Conservation (phyloP, 2,113 vertebrate species). For the Protobothrops flavoviridis region DNA sequence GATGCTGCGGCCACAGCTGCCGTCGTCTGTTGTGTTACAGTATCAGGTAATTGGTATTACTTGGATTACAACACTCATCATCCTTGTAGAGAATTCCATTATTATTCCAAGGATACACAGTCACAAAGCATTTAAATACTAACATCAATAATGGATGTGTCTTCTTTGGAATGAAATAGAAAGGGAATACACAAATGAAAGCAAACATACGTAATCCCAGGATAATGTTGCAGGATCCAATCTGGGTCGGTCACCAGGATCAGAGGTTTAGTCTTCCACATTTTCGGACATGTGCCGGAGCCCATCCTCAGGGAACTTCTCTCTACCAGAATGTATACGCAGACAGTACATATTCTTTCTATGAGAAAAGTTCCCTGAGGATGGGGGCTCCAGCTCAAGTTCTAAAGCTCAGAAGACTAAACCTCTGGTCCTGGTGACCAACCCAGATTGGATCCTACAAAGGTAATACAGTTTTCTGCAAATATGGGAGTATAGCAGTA, state of each 20-base stretch:
- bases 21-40: constrained; percentile 69
- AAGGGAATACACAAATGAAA: background rate
- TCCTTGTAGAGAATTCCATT: background rate
- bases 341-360: background rate
- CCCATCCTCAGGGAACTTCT: too few species aligned
- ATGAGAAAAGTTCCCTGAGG: background rate
- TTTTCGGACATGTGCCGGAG: too few species aligned
- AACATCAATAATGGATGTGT: background rate
- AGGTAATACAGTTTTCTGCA: constrained; percentile 10
- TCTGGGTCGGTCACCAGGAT: background rate
- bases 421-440: background rate
- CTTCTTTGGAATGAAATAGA: background rate
- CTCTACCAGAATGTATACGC: background rate
- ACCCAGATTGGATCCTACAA: background rate
- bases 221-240: background rate
- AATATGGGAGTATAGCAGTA: background rate
- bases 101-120: constrained; percentile 16
- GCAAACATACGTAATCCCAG: background rate
- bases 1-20: constrained; percentile 77
- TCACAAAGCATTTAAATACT: constrained; percentile 8
- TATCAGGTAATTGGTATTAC: constrained; percentile 31
- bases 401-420: background rate
- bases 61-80: constrained; percentile 5
- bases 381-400: background rate
- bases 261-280: too few species aligned